Evolutionary conservation across 2,888 invertebrate species (phyloP), one percentile per base, ranked within the genome.

Genomic region (Agrotis clavis): DNA sequence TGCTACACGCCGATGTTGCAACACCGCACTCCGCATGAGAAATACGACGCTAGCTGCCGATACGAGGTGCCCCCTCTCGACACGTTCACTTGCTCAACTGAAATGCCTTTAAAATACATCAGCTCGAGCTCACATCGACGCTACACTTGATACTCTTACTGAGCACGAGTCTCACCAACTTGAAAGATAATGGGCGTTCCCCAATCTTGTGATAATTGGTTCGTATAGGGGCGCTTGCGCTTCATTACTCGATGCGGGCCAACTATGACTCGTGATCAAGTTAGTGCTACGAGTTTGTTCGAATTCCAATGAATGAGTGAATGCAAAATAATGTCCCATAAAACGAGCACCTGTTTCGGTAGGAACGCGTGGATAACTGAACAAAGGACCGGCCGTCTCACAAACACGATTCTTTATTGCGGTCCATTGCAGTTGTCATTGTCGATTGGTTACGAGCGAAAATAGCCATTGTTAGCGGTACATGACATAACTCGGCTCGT

Each of bases 61-160:
- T 95, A 95, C 93, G 91, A 91, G 87, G 90, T 90, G 92, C 92
- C 94, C 94, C 91, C 92, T 92, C 94, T 90, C 90, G 92, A 94
- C 95, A 95, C 95, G 95, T 95, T 94, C 94, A 92, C 94, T 96
- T 95, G 90, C 95, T 89, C 94, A 95, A 92, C 89, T 86, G 92
- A 87, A 84, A 83, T 84, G 74, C 87, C 85, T 87, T 84, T 72
- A 87, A 85, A 89, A 87, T 87, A 88, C 86, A 76, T 79, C 84
- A 74, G 82, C 81, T 80, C 80, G 82, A 81, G 78, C 71, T 75
- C 77, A 74, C 71, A 75, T 63, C 75, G 74, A 62, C 74, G 76
- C 64, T 75, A 71, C 45, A 69, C 75, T 75, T 71, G 72, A 67
- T 73, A 72, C 71, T 67, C 81, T 66, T 53, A 60, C 57, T 67